These are phyloP conservation scores for Brachionus angularis DNA, from an alignment of 1,140 invertebrate genomes.

Conservation along the genomic window DNA sequence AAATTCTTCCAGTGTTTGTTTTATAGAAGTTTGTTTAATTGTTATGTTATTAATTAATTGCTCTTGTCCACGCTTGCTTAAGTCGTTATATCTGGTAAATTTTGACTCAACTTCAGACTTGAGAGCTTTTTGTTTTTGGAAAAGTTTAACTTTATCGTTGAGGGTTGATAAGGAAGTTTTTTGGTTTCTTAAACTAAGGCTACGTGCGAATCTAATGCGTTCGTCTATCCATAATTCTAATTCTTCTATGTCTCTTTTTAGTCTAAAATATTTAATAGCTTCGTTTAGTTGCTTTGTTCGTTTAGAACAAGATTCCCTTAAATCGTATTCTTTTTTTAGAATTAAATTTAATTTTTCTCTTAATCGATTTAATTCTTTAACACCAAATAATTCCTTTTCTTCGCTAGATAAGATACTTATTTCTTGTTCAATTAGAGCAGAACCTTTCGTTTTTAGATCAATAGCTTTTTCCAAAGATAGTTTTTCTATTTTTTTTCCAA, in stretches of 20 bases:
- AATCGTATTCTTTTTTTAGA: slow-evolving; percentile 15
- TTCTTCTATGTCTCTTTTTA: slow-evolving; percentile 12
- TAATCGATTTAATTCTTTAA: background rate
- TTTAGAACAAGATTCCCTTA: background rate
- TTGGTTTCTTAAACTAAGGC: background rate
- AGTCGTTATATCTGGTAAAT: background rate
- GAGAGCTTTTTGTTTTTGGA: slow-evolving; percentile 38
- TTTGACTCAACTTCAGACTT: slow-evolving; percentile 8
- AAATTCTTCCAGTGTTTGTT: background rate
- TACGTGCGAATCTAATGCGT: background rate
- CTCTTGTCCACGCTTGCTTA: background rate
- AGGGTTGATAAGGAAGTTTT: background rate
- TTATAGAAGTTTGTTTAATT: background rate
- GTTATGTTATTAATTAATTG: background rate
- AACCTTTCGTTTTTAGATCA: slow-evolving; percentile 9
- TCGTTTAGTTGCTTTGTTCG: slow-evolving; percentile 8
- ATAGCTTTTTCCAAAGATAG: slow-evolving; percentile 3
- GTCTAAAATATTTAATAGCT: background rate
- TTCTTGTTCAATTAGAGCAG: slow-evolving; percentile 14
- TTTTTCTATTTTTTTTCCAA: slow-evolving; percentile 24
- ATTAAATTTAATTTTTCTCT: slow-evolving; percentile 3
- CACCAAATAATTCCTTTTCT: background rate
- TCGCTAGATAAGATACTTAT: background rate
- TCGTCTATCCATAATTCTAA: slow-evolving; percentile 39
- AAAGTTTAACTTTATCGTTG: slow-evolving; percentile 1